These are phyloP conservation scores for Pogonocichla stellata DNA, from an alignment of 2,113 vertebrate species.

Conservation along the genomic window DNA sequence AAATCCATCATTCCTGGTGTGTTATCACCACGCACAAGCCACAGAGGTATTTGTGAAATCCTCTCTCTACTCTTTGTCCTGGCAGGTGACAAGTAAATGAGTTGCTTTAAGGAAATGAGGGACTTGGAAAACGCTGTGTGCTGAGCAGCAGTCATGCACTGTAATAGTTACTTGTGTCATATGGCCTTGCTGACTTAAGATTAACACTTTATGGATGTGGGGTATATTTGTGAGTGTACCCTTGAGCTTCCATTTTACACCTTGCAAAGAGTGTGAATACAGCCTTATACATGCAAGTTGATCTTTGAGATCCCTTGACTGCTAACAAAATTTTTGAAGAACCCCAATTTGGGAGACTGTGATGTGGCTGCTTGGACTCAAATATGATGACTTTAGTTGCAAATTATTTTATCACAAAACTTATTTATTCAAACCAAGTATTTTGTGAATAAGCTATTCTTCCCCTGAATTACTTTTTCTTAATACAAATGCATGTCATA, in stretches of 20 bases:
- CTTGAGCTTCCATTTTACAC: conserved; percentile 12
- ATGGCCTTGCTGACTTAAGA: not conserved
- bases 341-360: not conserved
- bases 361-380: not conserved
- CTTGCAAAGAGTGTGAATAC: not conserved
- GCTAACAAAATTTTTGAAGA: not conserved
- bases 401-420: not conserved
- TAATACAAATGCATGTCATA: not conserved
- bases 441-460: not conserved
- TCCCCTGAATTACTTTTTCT: not conserved
- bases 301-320: not conserved
- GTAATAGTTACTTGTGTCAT: conserved; percentile 15
- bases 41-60: not conserved
- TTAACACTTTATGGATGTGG: conserved; percentile 28
- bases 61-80: not conserved
- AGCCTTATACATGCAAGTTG: not conserved
- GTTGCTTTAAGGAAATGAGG: conserved; percentile 23
- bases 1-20: conserved; percentile 17
- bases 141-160: not conserved
- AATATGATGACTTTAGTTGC: not conserved
- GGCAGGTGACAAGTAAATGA: not conserved
- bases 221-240: not conserved
- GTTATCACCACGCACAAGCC: not conserved
- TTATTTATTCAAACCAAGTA: not conserved
- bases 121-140: not conserved